Conservation (phyloP, 2,113 vertebrate genomes). For the Zosterops borbonicus region DNA sequence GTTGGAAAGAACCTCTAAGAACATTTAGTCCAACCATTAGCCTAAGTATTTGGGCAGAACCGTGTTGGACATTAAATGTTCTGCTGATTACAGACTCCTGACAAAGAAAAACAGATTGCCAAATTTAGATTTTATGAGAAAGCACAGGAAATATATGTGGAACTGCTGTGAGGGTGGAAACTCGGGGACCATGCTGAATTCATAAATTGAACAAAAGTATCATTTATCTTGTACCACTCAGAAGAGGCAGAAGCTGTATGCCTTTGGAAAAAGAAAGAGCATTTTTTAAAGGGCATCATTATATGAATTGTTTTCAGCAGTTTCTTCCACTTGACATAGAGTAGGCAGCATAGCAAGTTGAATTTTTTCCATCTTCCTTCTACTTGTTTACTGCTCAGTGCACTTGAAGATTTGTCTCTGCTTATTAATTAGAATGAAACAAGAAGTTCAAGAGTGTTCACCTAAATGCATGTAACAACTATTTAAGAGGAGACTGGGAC, state of each 20-base stretch:
- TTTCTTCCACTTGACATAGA: not conserved
- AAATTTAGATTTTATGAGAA: not conserved
- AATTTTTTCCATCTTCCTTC: not conserved
- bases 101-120: not conserved
- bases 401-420: not conserved
- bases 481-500: not conserved
- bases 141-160: not conserved
- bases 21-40: not conserved
- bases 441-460: not conserved
- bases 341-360: not conserved
- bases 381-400: not conserved
- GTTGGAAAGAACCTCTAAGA: not conserved
- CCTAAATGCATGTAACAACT: fast-evolving
- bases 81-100: not conserved
- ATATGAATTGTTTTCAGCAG: not conserved
- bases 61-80: not conserved
- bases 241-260: not conserved
- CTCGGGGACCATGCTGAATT: not conserved
- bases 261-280: not conserved
- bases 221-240: not conserved
- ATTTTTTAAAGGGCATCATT: not conserved
- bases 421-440: not conserved
- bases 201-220: not conserved
- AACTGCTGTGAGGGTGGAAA: not conserved
- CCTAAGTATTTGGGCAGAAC: not conserved